These are phyloP conservation scores for Manis crassicaudata DNA, from an alignment of 2,797 vertebrate genomes.

Conservation along the genomic window DNA sequence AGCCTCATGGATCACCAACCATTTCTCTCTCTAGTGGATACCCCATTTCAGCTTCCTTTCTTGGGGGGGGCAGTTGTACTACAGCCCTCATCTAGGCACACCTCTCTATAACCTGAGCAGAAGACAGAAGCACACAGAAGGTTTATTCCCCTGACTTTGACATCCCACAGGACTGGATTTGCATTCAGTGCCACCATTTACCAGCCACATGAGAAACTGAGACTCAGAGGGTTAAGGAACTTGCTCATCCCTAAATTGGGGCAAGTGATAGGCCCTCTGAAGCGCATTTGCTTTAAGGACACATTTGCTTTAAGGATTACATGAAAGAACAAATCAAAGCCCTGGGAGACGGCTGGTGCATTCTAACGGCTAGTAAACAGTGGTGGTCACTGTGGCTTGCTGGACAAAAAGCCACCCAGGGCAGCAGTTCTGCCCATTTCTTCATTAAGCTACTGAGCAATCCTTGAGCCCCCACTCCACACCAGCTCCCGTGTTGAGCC, in stretches of 20 bases:
- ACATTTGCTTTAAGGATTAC: not conserved
- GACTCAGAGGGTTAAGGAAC: too few relatives aligned
- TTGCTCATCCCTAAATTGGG: slow-evolving; percentile 14
- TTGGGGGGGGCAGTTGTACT: not conserved
- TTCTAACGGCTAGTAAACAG: not conserved
- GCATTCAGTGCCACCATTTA: not conserved
- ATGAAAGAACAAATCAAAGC: not conserved
- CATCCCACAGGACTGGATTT: not conserved
- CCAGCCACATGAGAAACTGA: too few relatives aligned
- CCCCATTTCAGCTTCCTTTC: not conserved
- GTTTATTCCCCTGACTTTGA: not conserved
- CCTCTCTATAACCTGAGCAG: not conserved
- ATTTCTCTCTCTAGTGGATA: not conserved
- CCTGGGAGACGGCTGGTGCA: not conserved
- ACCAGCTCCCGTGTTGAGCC: not conserved
- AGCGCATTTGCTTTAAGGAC: not conserved
- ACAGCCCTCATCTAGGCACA: not conserved
- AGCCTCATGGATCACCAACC: not conserved
- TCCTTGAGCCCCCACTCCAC: not conserved
- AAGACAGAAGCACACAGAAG: not conserved
- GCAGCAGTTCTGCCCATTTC: not conserved
- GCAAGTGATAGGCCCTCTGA: not conserved
- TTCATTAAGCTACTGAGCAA: not conserved
- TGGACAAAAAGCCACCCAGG: not conserved
- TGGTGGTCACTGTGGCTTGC: not conserved